Base-by-base conservation (phyloP, 2,797 vertebrate species). In the Eospalax fontanierii region DNA sequence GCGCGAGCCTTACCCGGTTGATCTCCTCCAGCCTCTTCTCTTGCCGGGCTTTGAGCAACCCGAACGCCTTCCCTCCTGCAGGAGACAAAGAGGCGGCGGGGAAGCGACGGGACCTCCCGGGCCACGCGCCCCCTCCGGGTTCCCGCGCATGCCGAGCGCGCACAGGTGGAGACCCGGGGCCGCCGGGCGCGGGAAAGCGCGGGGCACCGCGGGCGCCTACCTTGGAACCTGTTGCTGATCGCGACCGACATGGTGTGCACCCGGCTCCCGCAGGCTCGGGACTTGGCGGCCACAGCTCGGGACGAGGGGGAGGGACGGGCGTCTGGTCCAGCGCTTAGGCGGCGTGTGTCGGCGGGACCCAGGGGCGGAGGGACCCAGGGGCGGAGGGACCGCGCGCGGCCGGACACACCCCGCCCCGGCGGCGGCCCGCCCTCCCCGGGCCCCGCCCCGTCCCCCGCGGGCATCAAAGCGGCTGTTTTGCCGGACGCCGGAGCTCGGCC, bases 11-110 rank as follows among this genome's bases (percentile, higher is more conserved):
- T 98, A 99, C 99, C 99, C 99, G 98, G 98, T 99, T 99, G 93
- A 99, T 98, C 97, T 99, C 99, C 7, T 99, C 99, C 96, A 99
- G 84, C 89, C 98, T 98, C 21, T 98, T 98, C 96, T 98, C 98
- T 87, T 99, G 99, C 96, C 99, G 99, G 79, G 98, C 99, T 98
- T 99, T 99, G 84, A 99, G 96, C 76, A 99, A 96, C 33, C 99
- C 99, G 65, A 99, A 99, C 50, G 99, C 98, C 98, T 99, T 99
- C n/a, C 99, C 99, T 93, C 99, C 99, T 99, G 96, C 3, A 91
- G 90, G 95, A 97, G 96, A 97, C 97, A 97, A 97, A 97, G 97
- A 92, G 91, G 93, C 85, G 30, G 30, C 38, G 57, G 38, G 57
- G 71, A 63, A 71, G 57, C 28, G 21, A 59, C 90, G 92, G 82